phyloP scores from a whole-genome alignment of 2,888 invertebrate species.

The Aleiodes alternator region DNA sequence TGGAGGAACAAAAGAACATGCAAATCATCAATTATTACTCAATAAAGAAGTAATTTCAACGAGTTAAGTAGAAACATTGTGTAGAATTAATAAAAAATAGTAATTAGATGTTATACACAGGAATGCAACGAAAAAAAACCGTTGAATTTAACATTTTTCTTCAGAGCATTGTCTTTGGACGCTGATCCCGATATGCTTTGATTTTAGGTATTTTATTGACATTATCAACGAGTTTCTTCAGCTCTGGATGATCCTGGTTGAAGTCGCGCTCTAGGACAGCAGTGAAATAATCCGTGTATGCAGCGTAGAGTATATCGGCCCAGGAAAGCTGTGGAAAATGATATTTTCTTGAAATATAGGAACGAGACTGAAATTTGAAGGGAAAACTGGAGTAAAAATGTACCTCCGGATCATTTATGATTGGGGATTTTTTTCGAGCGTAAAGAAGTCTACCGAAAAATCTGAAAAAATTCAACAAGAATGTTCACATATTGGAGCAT shows the following conservation, averaged over 20 bases:
- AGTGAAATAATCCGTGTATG: constrained; percentile 70
- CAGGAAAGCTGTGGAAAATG: constrained; percentile 74
- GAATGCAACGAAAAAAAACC: background rate
- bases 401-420: background rate
- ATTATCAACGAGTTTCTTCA: constrained; percentile 73
- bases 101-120: background rate
- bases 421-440: too few relatives aligned
- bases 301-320: constrained; percentile 74
- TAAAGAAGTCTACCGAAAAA: too few relatives aligned
- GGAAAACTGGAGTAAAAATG: background rate
- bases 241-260: constrained; percentile 72
- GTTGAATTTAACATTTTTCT: too few relatives aligned
- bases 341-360: background rate
- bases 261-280: constrained; percentile 63
- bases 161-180: constrained; percentile 53
- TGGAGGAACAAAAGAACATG: background rate
- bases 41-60: constrained; percentile 9
- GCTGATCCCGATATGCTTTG: constrained; percentile 73
- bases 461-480: too few relatives aligned
- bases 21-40: constrained; percentile 6
- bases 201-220: constrained; percentile 73
- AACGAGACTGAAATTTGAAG: too few relatives aligned
- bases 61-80: constrained; percentile 2
- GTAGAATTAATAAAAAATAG: constrained; percentile 2
- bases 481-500: too few relatives aligned